A percentile compares a stretch with the other conserved stretches of the same genome.
phyloP scores from a whole-genome alignment of 53 echinoderm and acorn worm genomes.

The Arbacia lixula region DNA sequence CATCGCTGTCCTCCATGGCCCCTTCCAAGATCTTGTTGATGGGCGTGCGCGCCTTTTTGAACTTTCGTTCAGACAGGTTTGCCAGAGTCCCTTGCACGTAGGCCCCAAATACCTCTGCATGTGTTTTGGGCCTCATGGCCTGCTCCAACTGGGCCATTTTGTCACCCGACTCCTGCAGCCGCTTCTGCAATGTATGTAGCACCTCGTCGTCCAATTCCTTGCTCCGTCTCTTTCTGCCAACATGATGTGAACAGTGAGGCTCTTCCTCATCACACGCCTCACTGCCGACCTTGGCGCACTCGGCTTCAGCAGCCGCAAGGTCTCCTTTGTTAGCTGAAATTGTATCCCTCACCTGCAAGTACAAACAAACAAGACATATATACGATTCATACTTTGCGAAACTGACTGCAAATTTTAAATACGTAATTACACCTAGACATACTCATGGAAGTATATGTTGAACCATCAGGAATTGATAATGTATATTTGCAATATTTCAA shows the following conservation, averaged over 20 bases:
- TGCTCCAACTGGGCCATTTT: conserved; percentile 30
- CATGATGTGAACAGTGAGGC: neutral
- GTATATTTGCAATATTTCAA: too few relatives aligned
- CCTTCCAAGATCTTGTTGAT: conserved; percentile 28
- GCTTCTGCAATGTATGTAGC: conserved; percentile 1
- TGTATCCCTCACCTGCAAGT: too few relatives aligned
- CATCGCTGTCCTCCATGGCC: conserved; percentile 42
- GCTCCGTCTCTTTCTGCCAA: neutral
- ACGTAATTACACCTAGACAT: too few relatives aligned
- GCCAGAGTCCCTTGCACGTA: conserved; percentile 2
- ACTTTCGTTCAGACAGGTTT: conserved; percentile 11
- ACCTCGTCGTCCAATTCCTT: conserved; percentile 12
- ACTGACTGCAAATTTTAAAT: conserved; percentile 20
- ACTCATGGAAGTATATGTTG: too few relatives aligned
- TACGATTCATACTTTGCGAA: conserved; percentile 9
- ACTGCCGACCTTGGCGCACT: too few relatives aligned
- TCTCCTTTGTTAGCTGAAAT: too few relatives aligned
- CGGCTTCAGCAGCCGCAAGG: too few relatives aligned
- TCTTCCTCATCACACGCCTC: conserved; percentile 8
- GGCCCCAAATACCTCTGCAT: conserved; percentile 14
- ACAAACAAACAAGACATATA: neutral
- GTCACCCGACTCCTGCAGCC: conserved; percentile 14
- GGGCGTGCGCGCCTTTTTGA: conserved; percentile 15
- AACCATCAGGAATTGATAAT: too few relatives aligned
- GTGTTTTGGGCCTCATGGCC: conserved; percentile 6